These are phyloP conservation scores for Sebastes trivittatus DNA, from an alignment of 2,797 vertebrate species.

Conservation along the genomic window DNA sequence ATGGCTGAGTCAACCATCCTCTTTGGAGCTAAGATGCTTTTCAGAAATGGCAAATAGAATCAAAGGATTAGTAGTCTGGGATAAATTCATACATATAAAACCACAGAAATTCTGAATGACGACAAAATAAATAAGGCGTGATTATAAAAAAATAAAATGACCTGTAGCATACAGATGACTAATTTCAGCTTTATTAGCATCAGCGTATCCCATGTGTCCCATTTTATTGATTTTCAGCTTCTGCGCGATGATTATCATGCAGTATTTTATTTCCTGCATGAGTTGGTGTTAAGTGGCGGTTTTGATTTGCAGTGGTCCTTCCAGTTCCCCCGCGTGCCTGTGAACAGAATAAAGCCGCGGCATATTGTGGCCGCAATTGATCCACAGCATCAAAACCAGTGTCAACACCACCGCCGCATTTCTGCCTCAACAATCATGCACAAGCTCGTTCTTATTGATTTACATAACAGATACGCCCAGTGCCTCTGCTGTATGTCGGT, in stretches of 20 bases:
- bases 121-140: background rate
- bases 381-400: constrained; percentile 14
- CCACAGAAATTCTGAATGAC: background rate
- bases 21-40: constrained; percentile 3
- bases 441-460: constrained; percentile 33
- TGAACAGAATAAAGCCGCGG: background rate
- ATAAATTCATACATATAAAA: background rate
- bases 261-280: constrained; percentile 32
- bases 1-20: background rate
- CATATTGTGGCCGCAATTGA: constrained; percentile 28
- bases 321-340: background rate
- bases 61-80: constrained; percentile 14
- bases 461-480: background rate
- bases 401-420: background rate
- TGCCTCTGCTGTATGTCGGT: background rate
- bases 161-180: background rate
- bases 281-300: background rate
- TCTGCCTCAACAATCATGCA: background rate
- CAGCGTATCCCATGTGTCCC: background rate
- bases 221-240: constrained; percentile 32
- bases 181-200: background rate
- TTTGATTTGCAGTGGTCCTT: constrained; percentile 19
- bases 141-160: background rate
- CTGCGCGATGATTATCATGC: constrained; percentile 1
- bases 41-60: constrained; percentile 1